Conservation (phyloP, 2,797 vertebrate genomes). For the Typhlichthys eigenmanni region DNA sequence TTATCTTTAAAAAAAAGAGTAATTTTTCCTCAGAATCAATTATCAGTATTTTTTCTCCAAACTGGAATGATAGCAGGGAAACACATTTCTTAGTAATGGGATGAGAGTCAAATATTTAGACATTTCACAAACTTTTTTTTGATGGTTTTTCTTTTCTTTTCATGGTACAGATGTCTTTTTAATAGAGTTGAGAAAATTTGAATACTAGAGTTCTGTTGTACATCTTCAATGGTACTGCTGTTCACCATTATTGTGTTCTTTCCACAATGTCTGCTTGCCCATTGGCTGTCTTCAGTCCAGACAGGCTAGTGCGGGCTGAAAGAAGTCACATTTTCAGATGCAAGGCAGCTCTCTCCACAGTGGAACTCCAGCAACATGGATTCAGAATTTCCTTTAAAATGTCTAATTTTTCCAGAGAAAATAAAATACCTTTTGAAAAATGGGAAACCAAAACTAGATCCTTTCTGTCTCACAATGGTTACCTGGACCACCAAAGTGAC, state of each 20-base stretch:
- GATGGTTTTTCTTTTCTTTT: constrained; percentile 76
- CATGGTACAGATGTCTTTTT: constrained; percentile 76
- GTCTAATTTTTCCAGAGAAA: constrained; percentile 62
- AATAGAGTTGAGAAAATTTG: constrained; percentile 80
- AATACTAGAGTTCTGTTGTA: constrained; percentile 80
- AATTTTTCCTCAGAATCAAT: constrained; percentile 61
- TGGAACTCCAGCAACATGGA: constrained; percentile 58
- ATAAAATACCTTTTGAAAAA: constrained; percentile 35
- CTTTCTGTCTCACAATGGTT: constrained; percentile 18
- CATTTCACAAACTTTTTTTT: constrained; percentile 84
- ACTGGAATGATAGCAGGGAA: constrained; percentile 75
- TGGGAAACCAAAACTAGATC: constrained; percentile 15
- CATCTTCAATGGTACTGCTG: constrained; percentile 65
- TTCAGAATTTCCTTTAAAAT: constrained; percentile 58
- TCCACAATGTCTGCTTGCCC: constrained; percentile 59
- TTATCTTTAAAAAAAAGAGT: constrained; percentile 46
- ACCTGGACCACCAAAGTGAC: constrained; percentile 30
- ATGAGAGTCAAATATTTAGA: constrained; percentile 86
- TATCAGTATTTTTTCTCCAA: constrained; percentile 63
- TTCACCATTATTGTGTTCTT: constrained; percentile 61
- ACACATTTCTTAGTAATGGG: constrained; percentile 79
- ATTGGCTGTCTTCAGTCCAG: constrained; percentile 64
- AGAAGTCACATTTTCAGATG: constrained; percentile 55
- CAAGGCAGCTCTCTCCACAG: constrained; percentile 55
- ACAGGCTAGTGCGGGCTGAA: constrained; percentile 49